Evolutionary conservation across 2,797 vertebrate species (phyloP).

Genomic region (Prunella strophiata): DNA sequence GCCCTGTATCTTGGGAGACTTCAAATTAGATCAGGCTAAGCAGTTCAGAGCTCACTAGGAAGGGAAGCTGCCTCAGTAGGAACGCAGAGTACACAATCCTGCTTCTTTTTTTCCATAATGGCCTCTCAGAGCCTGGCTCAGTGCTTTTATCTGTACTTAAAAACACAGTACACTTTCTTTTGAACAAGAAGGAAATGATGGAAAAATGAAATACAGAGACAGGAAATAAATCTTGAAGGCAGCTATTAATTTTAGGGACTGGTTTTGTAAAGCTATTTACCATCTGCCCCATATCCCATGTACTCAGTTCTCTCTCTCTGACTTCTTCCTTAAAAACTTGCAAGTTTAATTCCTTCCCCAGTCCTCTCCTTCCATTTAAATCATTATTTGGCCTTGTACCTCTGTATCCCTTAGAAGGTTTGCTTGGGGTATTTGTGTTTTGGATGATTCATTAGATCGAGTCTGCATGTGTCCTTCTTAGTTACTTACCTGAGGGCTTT

Average conservation of each 20-base stretch:
- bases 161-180: neutral
- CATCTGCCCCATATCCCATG: slow-evolving; percentile 1
- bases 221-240: slow-evolving; percentile 42
- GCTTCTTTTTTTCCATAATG: slow-evolving; percentile 24
- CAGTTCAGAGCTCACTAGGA: neutral
- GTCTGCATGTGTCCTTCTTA: slow-evolving; percentile 14
- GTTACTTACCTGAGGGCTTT: slow-evolving; percentile 58
- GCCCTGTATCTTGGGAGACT: slow-evolving; percentile 7
- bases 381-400: neutral
- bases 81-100: neutral
- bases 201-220: slow-evolving; percentile 46
- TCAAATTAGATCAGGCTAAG: slow-evolving; percentile 42
- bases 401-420: neutral
- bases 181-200: slow-evolving; percentile 30
- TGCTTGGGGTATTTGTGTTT: slow-evolving; percentile 16
- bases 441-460: neutral
- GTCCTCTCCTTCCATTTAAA: neutral
- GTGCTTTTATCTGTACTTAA: slow-evolving; percentile 39
- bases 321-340: neutral
- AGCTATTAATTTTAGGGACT: slow-evolving; percentile 35
- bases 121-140: neutral
- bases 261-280: slow-evolving; percentile 53
- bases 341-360: neutral
- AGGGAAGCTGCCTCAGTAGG: slow-evolving; percentile 19
- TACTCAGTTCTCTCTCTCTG: neutral